Evolutionary conservation across 2,797 vertebrate genomes (phyloP).

Genomic region (Podarcis siculus): DNA sequence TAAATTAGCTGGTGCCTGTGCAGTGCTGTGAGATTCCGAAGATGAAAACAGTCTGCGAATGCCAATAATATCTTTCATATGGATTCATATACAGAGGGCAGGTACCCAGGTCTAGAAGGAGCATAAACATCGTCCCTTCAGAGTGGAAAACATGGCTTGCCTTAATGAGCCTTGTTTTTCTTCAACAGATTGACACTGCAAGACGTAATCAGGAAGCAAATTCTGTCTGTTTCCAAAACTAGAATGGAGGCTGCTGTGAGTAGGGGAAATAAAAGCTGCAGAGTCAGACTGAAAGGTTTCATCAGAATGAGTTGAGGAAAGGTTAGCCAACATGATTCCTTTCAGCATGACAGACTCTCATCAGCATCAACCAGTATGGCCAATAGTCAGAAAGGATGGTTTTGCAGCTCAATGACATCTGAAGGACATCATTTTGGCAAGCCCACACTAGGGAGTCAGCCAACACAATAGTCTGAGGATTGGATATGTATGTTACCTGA

Average conservation of each 20-base stretch:
- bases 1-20: not conserved
- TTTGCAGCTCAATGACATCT: no score
- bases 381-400: no score
- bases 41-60: slow-evolving; percentile 19
- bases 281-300: not conserved
- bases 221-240: not conserved
- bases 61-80: not conserved
- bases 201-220: not conserved
- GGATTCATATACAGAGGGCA: not conserved
- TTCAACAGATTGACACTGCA: not conserved
- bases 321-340: no score
- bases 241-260: no score
- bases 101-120: not conserved
- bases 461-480: not conserved
- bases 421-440: no score
- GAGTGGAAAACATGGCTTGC: not conserved
- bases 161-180: not conserved
- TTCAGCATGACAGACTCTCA: no score
- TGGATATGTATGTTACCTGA: no score
- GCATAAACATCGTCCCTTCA: not conserved
- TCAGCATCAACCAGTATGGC: no score
- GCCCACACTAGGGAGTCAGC: no score
- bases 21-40: not conserved
- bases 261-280: no score
- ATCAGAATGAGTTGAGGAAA: not conserved